Evolutionary conservation across 1,140 invertebrate species (phyloP), one percentile per base, ranked within the genome.

Genomic region (Phymorhynchus buccinoides): DNA sequence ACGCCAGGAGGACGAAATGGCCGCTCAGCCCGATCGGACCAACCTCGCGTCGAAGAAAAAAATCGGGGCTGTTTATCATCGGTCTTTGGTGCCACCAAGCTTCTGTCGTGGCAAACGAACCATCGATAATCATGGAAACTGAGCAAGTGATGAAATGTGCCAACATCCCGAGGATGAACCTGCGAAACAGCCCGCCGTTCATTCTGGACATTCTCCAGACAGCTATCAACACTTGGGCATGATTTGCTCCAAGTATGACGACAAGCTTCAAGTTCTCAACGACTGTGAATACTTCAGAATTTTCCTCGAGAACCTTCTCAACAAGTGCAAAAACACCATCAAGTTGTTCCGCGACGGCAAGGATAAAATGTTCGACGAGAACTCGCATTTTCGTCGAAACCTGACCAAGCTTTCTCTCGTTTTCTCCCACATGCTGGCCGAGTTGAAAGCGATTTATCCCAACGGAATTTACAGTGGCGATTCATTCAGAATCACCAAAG

Each of bases 351-450:
- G 99, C 93, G 98, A 99, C 92, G 98, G 97, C 68, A 99, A 99
- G 78, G 91, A 99, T 90, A 98, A 98, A 93, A 99, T 99, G 97
- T 99, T 99, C 94, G 98, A 99, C 91, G 98, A 99, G 93, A 96
- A 96, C 86, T 99, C 98, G 0, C 97, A 98, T 91, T 99, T 97
- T 91, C 95, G 99, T 87, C 95, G 98, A 87, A 99, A 99, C 94
- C 94, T 99, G 88, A 99, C 98, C 35, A 99, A 99, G 95, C 95
- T 99, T 48, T 99, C 98, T 94, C 95, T 99, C 87, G 98, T 99
- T 78, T 99, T 99, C 94, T 99, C 98, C 93, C 99, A 99, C 95
- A 99, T 99, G 98, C 95, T 99, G 85, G 98, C 97, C 92, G 99
- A 99, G 94, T 94, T 99, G 52, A 99, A 99, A 94, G 98, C 99